Evolutionary conservation across 2,888 invertebrate genomes (phyloP).

Genomic region (Teinopalpus imperialis): DNA sequence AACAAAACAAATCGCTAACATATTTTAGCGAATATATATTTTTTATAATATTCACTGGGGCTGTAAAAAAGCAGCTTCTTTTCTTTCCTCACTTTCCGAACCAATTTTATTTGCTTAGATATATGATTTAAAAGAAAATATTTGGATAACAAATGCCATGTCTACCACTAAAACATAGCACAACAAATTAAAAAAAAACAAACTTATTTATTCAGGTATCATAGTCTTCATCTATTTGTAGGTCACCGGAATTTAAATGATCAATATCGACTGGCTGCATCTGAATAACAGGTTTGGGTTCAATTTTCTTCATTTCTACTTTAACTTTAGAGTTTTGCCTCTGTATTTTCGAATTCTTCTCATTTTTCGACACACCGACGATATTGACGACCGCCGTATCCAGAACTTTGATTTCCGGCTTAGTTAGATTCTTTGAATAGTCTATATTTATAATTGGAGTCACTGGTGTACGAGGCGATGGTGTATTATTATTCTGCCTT

Average conservation of each 20-base stretch:
- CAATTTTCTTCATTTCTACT: slow-evolving; percentile 51
- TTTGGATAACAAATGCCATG: slow-evolving; percentile 36
- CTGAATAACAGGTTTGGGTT: slow-evolving; percentile 40
- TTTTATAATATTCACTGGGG: neutral
- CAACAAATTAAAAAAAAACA: slow-evolving; percentile 39
- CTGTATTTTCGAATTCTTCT: slow-evolving; percentile 38
- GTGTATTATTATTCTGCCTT: slow-evolving; percentile 33
- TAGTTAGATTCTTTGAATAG: slow-evolving; percentile 60
- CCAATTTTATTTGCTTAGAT: too few relatives aligned
- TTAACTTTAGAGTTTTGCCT: slow-evolving; percentile 61
- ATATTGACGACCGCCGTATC: slow-evolving; percentile 49
- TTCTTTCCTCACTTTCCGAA: too few relatives aligned
- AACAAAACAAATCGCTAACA: too few relatives aligned
- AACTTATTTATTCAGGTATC: slow-evolving; percentile 71
- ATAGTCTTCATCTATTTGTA: slow-evolving; percentile 78
- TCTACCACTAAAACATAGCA: slow-evolving; percentile 36
- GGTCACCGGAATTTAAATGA: slow-evolving; percentile 63
- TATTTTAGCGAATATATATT: too few relatives aligned
- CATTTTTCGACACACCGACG: slow-evolving; percentile 42
- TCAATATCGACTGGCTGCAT: slow-evolving; percentile 54
- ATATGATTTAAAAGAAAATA: too few relatives aligned
- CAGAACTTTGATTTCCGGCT: slow-evolving; percentile 68
- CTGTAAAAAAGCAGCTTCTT: neutral
- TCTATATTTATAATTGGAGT: slow-evolving; percentile 71
- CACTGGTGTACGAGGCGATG: slow-evolving; percentile 44